Conservation (phyloP, 2,888 invertebrate genomes). For the Holacanthella duospinosa region DNA sequence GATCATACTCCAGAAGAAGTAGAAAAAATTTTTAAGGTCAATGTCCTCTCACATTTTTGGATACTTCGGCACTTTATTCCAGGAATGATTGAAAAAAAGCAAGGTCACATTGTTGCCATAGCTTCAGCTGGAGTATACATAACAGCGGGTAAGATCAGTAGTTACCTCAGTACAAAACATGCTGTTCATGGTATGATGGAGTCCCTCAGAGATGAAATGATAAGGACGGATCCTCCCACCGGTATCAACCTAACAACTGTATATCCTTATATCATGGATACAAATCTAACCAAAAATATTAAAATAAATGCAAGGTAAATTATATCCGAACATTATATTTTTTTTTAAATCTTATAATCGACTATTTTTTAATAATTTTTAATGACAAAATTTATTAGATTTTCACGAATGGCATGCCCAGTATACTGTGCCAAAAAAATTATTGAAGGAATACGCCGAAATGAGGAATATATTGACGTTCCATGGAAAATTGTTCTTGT, state of each 20-base stretch:
- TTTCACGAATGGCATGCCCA: no score
- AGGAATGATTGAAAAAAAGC: conserved; percentile 21
- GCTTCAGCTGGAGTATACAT: conserved; percentile 10
- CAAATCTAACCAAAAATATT: conserved; percentile 31
- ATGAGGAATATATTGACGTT: not conserved
- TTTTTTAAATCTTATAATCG: no score
- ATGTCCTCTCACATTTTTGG: conserved; percentile 30
- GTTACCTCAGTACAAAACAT: conserved; percentile 55
- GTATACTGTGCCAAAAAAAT: not conserved
- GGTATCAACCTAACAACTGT: conserved; percentile 52
- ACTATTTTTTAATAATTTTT: no score
- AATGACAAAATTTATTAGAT: no score
- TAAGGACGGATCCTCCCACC: conserved; percentile 41
- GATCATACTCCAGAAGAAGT: conserved; percentile 17
- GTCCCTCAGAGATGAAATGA: conserved; percentile 52
- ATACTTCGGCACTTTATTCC: conserved; percentile 25
- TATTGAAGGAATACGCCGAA: not conserved
- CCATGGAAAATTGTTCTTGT: no score
- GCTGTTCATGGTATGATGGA: conserved; percentile 57
- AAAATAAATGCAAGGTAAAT: not conserved
- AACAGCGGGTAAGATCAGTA: conserved; percentile 40
- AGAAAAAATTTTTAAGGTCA: conserved; percentile 21
- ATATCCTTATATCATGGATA: conserved; percentile 54
- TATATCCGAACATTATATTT: no score
- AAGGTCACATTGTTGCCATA: conserved; percentile 26